Percentiles rank a stretch among this genome's conserved stretches.
Evolutionary conservation across 2,888 invertebrate genomes (phyloP).

Genomic region (Deladenus siricidicola): DNA sequence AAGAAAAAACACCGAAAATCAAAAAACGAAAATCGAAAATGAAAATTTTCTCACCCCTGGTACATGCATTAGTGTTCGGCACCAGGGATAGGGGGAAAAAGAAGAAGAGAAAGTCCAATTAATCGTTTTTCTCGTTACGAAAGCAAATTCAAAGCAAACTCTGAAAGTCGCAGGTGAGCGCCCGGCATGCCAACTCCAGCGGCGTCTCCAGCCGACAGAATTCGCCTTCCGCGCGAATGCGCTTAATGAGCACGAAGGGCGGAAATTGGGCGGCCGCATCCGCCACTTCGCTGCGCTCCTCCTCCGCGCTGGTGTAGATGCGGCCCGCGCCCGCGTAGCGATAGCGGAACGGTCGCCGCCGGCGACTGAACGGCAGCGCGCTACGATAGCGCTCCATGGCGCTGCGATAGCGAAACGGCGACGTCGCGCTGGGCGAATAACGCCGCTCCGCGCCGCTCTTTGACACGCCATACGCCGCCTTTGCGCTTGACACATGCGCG

Average conservation of each 20-base stretch:
- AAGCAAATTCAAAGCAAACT: neutral
- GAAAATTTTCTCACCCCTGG: too few species aligned
- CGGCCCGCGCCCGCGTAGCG: neutral
- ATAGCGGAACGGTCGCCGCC: neutral
- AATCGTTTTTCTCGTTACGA: neutral
- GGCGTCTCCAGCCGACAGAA: constrained; percentile 42
- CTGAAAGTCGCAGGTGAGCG: constrained; percentile 38
- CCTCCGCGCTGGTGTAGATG: neutral
- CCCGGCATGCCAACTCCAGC: constrained; percentile 44
- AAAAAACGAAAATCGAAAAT: too few species aligned
- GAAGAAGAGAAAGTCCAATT: neutral
- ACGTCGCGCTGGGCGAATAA: neutral
- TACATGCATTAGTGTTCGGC: too few species aligned
- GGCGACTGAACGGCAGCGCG: neutral
- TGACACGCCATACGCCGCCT: too few species aligned
- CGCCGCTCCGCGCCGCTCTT: too few species aligned
- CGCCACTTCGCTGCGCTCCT: neutral
- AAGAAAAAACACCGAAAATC: too few species aligned
- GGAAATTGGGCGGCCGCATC: neutral
- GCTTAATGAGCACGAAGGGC: constrained; percentile 37
- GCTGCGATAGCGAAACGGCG: neutral
- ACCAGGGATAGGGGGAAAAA: neutral
- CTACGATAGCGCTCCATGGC: neutral
- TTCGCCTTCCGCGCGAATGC: constrained; percentile 30
- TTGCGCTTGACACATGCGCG: too few species aligned